These are phyloP conservation scores for Ellobius talpinus DNA, from an alignment of 2,113 vertebrate species.

Conservation along the genomic window DNA sequence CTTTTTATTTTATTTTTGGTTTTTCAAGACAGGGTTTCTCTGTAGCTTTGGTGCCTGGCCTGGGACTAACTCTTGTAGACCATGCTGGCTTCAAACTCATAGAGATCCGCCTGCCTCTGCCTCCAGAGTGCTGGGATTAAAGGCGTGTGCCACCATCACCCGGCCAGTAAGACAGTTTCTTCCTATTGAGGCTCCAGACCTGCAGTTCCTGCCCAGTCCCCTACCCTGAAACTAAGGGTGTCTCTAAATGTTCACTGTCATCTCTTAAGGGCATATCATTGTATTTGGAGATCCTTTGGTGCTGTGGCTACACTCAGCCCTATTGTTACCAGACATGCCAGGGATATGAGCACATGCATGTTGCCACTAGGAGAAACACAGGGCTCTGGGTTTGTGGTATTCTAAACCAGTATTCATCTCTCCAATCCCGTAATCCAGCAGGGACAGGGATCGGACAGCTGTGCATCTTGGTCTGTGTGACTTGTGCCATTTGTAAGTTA, in stretches of 20 bases:
- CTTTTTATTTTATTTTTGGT: too few species aligned
- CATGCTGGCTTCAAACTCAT: too few species aligned
- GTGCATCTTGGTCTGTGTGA: slow-evolving; percentile 45
- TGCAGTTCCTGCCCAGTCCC: not conserved
- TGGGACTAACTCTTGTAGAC: too few species aligned
- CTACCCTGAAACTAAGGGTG: not conserved
- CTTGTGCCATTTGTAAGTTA: slow-evolving; percentile 24
- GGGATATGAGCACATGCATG: not conserved
- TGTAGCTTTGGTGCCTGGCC: too few species aligned
- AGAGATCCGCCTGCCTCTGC: too few species aligned
- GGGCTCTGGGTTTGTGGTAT: not conserved
- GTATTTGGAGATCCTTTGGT: not conserved
- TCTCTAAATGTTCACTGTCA: not conserved
- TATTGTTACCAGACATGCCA: not conserved
- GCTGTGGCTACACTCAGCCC: not conserved
- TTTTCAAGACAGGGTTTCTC: too few species aligned
- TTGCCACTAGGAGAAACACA: accelerated
- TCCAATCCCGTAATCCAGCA: not conserved
- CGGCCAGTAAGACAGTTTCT: not conserved
- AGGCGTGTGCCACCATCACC: too few species aligned
- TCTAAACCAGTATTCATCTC: not conserved
- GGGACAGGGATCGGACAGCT: not conserved
- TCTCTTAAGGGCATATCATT: not conserved
- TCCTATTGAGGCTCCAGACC: not conserved
- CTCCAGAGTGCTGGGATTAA: too few species aligned